A percentile compares a stretch with the other conserved stretches of the same genome.
Conservation (phyloP, 2,888 invertebrate genomes). For the Dynastes maya region DNA sequence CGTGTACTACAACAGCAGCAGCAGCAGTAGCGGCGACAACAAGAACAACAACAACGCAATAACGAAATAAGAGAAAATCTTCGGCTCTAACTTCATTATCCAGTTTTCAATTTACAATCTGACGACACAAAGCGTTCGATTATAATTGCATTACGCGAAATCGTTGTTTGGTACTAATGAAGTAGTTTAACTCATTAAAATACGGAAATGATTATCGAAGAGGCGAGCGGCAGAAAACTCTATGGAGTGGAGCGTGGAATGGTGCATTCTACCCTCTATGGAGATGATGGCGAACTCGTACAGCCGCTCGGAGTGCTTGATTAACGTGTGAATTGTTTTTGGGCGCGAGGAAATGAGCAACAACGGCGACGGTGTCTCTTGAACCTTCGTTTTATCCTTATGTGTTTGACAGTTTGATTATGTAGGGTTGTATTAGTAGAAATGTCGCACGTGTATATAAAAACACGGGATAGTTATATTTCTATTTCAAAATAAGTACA, state of each 20-base stretch:
- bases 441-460: no score
- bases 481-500: no score
- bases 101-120: slow-evolving; percentile 56
- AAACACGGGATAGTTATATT: no score
- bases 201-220: slow-evolving; percentile 62
- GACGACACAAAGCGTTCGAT: slow-evolving; percentile 57
- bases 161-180: slow-evolving; percentile 63
- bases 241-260: neutral
- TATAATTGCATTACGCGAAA: slow-evolving; percentile 60
- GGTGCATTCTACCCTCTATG: neutral
- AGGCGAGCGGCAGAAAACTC: slow-evolving; percentile 40
- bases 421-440: no score
- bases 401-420: neutral
- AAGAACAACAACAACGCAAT: slow-evolving; percentile 19
- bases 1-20: no score
- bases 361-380: neutral
- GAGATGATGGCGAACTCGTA: neutral
- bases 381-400: neutral
- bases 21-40: no score
- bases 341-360: slow-evolving; percentile 12
- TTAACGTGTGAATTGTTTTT: slow-evolving; percentile 15
- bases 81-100: slow-evolving; percentile 47
- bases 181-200: slow-evolving; percentile 62
- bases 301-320: neutral
- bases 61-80: slow-evolving; percentile 50